These are phyloP conservation scores for Drosophila santomea DNA, from an alignment of 1,140 invertebrate genomes.

Conservation along the genomic window DNA sequence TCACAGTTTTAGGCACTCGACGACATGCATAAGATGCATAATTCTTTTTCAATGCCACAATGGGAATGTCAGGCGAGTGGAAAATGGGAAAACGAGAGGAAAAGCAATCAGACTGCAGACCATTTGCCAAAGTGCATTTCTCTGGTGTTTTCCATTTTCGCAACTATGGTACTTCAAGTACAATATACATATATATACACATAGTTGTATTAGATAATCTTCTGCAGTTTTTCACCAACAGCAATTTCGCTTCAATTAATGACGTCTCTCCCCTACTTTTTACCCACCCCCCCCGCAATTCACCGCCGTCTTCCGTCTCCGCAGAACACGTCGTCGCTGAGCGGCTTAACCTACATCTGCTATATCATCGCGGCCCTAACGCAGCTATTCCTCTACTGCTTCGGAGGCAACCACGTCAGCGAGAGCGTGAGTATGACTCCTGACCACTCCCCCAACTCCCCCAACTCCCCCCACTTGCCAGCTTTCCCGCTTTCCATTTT, in stretches of 20 bases:
- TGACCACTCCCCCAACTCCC: slow-evolving; percentile 3
- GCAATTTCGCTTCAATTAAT: slow-evolving; percentile 55
- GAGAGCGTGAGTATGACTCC: slow-evolving; percentile 71
- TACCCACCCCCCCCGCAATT: slow-evolving; percentile 4
- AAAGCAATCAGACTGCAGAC: slow-evolving; percentile 38
- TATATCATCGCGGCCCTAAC: slow-evolving; percentile 74
- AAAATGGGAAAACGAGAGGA: slow-evolving; percentile 10
- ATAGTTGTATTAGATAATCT: slow-evolving; percentile 26
- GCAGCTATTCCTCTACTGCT: slow-evolving; percentile 77
- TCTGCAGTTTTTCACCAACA: slow-evolving; percentile 8
- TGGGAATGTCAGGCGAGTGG: slow-evolving; percentile 28
- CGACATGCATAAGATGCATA: slow-evolving; percentile 40
- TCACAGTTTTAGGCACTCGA: slow-evolving; percentile 26
- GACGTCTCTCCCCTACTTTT: slow-evolving; percentile 31
- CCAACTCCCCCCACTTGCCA: slow-evolving; percentile 2
- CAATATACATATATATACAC: neutral
- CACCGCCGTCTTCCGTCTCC: neutral
- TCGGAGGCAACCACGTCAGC: slow-evolving; percentile 76
- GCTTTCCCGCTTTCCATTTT: neutral
- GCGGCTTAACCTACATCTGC: slow-evolving; percentile 79
- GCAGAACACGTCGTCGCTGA: slow-evolving; percentile 76
- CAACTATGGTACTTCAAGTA: slow-evolving; percentile 17
- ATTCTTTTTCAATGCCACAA: slow-evolving; percentile 37
- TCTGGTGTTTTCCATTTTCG: slow-evolving; percentile 25
- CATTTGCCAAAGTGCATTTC: slow-evolving; percentile 30